These are phyloP conservation scores for Tragelaphus strepsiceros DNA, from an alignment of 2,113 vertebrate species.

Conservation along the genomic window DNA sequence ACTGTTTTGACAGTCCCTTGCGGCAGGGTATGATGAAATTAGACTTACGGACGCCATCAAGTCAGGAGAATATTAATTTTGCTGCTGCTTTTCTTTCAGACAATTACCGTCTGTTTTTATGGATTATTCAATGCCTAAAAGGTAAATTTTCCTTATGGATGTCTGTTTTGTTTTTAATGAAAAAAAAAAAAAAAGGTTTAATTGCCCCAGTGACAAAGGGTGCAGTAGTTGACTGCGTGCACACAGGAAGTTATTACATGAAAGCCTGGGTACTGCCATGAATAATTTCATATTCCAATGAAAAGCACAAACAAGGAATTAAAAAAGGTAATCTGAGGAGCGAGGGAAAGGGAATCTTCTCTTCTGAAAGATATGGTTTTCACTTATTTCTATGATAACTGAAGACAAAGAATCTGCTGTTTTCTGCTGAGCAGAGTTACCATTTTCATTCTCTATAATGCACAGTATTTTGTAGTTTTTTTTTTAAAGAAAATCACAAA, in stretches of 20 bases:
- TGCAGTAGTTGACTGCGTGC: conserved; percentile 53
- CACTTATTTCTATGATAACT: conserved; percentile 74
- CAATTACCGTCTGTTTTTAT: conserved; percentile 45
- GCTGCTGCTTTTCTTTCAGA: conserved; percentile 49
- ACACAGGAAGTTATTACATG: conserved; percentile 60
- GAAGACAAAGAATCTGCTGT: conserved; percentile 83
- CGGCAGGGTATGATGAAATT: conserved; percentile 45
- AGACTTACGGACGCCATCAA: conserved; percentile 38
- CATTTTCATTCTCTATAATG: neutral
- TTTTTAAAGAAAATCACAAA: conserved; percentile 18
- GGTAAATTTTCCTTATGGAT: conserved; percentile 43
- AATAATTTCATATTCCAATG: conserved; percentile 83
- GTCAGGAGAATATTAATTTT: conserved; percentile 63
- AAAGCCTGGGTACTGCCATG: conserved; percentile 85
- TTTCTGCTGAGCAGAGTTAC: conserved; percentile 51
- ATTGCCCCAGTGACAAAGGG: conserved; percentile 61
- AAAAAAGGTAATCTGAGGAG: conserved; percentile 75
- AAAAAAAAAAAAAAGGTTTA: conserved; percentile 57
- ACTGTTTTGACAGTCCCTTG: conserved; percentile 49
- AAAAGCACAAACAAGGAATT: conserved; percentile 81
- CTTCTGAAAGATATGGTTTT: conserved; percentile 43
- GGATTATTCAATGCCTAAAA: conserved; percentile 25
- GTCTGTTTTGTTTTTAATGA: conserved; percentile 51
- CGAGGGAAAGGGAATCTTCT: conserved; percentile 69
- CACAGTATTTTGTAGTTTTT: neutral